Base-by-base conservation (phyloP, 2,888 invertebrate genomes). In the Rhaphigaster nebulosa region DNA sequence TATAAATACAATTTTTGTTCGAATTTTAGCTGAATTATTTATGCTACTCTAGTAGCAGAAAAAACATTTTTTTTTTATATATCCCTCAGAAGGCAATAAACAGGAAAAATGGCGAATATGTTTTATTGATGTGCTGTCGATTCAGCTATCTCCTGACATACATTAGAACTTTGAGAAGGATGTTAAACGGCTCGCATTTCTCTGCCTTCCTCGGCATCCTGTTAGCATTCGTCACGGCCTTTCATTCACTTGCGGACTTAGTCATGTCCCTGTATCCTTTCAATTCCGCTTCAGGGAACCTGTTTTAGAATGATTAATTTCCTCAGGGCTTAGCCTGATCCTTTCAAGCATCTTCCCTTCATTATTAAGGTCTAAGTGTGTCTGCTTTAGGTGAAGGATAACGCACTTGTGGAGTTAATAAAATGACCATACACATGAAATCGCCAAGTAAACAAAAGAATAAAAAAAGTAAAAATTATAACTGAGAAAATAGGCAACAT, bases 121-220 rank as follows among this genome's bases (percentile, higher is more conserved):
- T 38, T 76, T 76, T 76, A 76, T 76, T 38, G 70, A 76, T 20
- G 70, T 0, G 20, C 20, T 76, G 70, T 76, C 70, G 70, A 76
- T 76, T 38, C 70, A 38, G 34, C 23, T 20, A 76, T 76, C 34
- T 76, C 70, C 38, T 76, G 20, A 76, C 70, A 76, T 76, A 38
- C 38, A 76, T 76, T 76, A 76, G 20, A 38, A 76, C 70, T 76
- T 76, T 76, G 18, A 38, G 70, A 38, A 76, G 70, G 70, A 20
- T 76, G 70, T 76, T 76, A 76, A 76, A 76, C 34, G 70, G 0
- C 70, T 38, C 38, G 38, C 38, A 38, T 76, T 38, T 38, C 70
- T 76, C 70, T 38, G 34, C 38, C 70, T 38, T 76, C 38, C 20
- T 38, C 70, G 20, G 23, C 0, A 76, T 38, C 34, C 26, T 38